A percentile compares a stretch with the other conserved stretches of the same genome.
Conservation (phyloP, 2,113 vertebrate species). For the Scopus umbretta region DNA sequence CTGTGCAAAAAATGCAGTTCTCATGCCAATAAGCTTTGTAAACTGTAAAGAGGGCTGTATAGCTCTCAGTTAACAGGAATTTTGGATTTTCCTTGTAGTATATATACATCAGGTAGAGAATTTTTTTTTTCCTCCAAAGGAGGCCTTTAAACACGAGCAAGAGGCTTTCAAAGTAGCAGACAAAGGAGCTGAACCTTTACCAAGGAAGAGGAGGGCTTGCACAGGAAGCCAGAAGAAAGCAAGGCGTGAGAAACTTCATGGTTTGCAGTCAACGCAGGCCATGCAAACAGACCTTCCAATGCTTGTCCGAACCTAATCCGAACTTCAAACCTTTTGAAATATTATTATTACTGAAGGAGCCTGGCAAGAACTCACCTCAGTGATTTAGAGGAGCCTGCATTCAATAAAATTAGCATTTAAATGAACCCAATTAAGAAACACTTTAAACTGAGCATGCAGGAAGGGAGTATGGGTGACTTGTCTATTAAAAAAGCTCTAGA, state of each 20-base stretch:
- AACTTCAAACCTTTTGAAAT: constrained; percentile 1
- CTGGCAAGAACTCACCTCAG: constrained; percentile 16
- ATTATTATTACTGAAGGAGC: background rate
- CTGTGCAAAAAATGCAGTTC: background rate
- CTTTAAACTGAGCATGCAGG: background rate
- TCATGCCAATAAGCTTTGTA: background rate
- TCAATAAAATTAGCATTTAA: constrained; percentile 63
- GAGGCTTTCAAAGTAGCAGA: background rate
- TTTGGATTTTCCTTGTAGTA: background rate
- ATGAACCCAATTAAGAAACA: constrained; percentile 52
- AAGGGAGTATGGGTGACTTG: background rate
- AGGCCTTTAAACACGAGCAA: background rate
- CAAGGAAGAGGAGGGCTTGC: background rate
- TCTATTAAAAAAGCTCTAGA: background rate
- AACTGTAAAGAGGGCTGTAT: background rate
- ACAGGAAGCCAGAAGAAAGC: background rate
- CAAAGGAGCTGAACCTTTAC: background rate
- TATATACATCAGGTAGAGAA: background rate
- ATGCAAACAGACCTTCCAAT: background rate
- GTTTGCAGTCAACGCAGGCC: background rate
- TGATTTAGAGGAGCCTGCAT: constrained; percentile 23
- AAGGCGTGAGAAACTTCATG: background rate
- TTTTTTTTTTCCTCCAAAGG: background rate
- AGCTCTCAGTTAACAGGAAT: background rate
- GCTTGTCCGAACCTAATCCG: background rate